Percentiles rank a stretch among this genome's conserved stretches.
These are phyloP conservation scores for Alexandromys fortis DNA, from an alignment of 2,113 vertebrate species.

Conservation along the genomic window DNA sequence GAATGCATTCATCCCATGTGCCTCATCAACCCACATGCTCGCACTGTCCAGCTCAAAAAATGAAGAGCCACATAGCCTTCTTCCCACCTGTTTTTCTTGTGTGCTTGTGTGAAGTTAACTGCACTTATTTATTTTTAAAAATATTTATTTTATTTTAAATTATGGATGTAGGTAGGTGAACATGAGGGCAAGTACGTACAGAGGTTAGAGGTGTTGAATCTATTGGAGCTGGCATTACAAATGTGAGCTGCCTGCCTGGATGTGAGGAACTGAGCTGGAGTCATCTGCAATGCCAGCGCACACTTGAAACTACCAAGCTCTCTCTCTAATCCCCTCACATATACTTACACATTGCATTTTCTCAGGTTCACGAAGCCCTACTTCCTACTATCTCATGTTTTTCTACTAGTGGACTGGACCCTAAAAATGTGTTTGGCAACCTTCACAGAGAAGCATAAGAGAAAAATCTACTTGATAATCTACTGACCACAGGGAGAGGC, in stretches of 20 bases:
- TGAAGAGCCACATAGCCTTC: background rate
- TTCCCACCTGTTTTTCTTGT: too few relatives aligned
- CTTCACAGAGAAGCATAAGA: background rate
- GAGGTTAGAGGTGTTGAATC: background rate
- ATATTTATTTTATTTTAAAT: background rate
- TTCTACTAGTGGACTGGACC: background rate
- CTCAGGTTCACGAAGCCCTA: background rate
- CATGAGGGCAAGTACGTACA: background rate
- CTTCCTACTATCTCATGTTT: background rate
- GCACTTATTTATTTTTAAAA: background rate
- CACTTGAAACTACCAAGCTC: background rate
- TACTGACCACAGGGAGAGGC: background rate
- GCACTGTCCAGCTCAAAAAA: background rate
- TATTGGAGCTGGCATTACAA: background rate
- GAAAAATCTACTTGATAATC: background rate
- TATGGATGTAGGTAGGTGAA: background rate
- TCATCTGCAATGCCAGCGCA: background rate
- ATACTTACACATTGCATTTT: background rate
- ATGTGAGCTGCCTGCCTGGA: background rate
- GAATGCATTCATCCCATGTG: background rate
- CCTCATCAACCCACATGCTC: accelerated
- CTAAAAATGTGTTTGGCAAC: background rate
- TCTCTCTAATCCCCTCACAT: background rate
- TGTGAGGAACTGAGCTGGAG: background rate
- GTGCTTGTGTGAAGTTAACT: background rate